Evolutionary conservation across 2,888 invertebrate species (phyloP), one percentile per base, ranked within the genome.

Genomic region (Heliconius ethilla): DNA sequence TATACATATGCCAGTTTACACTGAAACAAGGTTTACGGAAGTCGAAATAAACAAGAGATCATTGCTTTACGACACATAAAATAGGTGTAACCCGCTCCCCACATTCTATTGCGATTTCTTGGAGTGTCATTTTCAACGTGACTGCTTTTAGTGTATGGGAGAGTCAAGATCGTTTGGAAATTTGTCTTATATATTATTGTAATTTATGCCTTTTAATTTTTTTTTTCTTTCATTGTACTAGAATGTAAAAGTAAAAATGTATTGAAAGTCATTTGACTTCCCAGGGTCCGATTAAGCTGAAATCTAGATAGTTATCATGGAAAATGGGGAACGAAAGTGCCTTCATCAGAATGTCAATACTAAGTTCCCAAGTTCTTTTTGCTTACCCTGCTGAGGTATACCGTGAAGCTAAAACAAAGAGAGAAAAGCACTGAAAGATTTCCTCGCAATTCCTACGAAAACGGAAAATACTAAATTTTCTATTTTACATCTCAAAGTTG

Each of bases 81-180:
- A 83, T 76, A 78, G 77, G 79, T 81, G 82, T 84, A 84, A 84
- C 84, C 82, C 83, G 83, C 81, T 83, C 83, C 82, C 81, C 79
- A 55, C 80, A 75, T 81, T 79, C 76, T 75, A 81, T 77, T 78
- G 82, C 81, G 59, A 78, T 82, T 75, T 77, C 72, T 83, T 79
- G 80, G 82, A 83, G 82, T 83, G 84, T 83, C 83, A 85, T 85
- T 85, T 83, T 84, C 82, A 82, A 85, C 82, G 83, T 84, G 85
- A 63, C 62, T 40, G 62, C 62, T 9, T 25, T 59, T 33, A 33
- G 15, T 74, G 55, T 72, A 59, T 11, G 55, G 27, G 22, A 29
- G 51, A 33, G 72, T 59, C 15, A 51, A 84, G 82, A 85, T 85
- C 82, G 84, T 83, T 82, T 81, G 81, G 81, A 82, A 76, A 72